Base-by-base conservation (phyloP, 2,888 invertebrate species). In the Drosophila stalkeri region DNA sequence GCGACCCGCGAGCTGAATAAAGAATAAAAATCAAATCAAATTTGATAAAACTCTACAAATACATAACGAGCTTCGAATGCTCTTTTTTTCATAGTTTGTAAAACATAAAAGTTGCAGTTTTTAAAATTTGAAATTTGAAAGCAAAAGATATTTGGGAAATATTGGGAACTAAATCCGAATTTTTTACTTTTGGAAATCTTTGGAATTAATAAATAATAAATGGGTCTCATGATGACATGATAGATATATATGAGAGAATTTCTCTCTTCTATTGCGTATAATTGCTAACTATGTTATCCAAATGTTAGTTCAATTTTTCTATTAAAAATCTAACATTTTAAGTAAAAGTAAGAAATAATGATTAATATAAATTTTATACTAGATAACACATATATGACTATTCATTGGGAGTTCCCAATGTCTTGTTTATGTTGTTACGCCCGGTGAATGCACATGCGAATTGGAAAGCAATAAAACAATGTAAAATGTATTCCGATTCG, bases 401-500 rank as follows among this genome's bases (percentile, higher is more conserved):
- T 18, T 60, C 20, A 18, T 9, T 43, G 9, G 12, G 5, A 16
- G 11, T 20, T 27, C 0, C 11, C 3, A 39, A 6, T 6, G 8
- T 20, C 12, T 35, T 54, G 43, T 5, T 20, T 31, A 41, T 63
- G 35, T 43, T 49, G 47, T 18, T 44, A 59, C 44, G 44, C 44
- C 44, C 23, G 9, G 9, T n/a, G 9, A 52, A 27, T 31, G 35
- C 31, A 31, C n/a, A 27, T 7, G 33, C 14, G 18, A 23, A 55
- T 56, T 56, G 27, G n/a, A 59, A 67, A 35, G 35, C 59, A n/a
- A 16, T 41, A 31, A 20, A 16, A 39, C 27, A 12, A 12, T 20
- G 14, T 54, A 14, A 69, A 75, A 64, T 64, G 2, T 65, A 63
- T 65, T 75, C 54, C 37, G 43, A 46, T 62, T 33, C 51, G 57